These are phyloP conservation scores for Scolanthus callimorphus DNA, from an alignment of 92 coral and sea anemone species.

Conservation along the genomic window DNA sequence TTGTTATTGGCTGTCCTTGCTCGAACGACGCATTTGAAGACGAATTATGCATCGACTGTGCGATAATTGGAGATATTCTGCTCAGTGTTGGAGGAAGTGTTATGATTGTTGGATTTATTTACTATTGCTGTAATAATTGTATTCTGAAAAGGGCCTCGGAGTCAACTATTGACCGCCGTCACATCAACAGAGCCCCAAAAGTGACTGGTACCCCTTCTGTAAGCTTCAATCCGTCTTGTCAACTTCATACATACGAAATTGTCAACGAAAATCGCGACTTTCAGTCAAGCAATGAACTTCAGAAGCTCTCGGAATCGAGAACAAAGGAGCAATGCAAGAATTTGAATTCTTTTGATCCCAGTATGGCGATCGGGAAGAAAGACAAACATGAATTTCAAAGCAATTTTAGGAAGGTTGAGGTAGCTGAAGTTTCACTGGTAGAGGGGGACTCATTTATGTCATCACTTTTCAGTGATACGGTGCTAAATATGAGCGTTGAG, in stretches of 20 bases:
- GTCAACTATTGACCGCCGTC: slow-evolving; percentile 1
- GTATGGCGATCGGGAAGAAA: no score
- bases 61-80: slow-evolving; percentile 35
- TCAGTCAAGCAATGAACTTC: neutral
- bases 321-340: neutral
- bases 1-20: slow-evolving; percentile 40
- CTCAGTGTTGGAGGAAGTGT: slow-evolving; percentile 40
- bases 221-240: slow-evolving; percentile 23
- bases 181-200: slow-evolving; percentile 15
- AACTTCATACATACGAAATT: slow-evolving; percentile 24
- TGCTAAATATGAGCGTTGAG: slow-evolving; percentile 22
- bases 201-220: slow-evolving; percentile 19
- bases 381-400: no score
- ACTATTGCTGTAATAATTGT: slow-evolving; percentile 23
- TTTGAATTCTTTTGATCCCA: no score
- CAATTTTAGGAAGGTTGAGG: no score
- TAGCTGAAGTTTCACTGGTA: no score
- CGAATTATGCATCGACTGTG: slow-evolving; percentile 38
- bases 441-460: slow-evolving; percentile 31
- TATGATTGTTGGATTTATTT: slow-evolving; percentile 30
- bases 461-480: slow-evolving; percentile 43
- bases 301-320: neutral
- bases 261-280: slow-evolving; percentile 8
- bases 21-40: neutral
- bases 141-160: slow-evolving; percentile 12